These are phyloP conservation scores for Drosophila mettleri DNA, from an alignment of 2,888 invertebrate genomes.

Conservation along the genomic window DNA sequence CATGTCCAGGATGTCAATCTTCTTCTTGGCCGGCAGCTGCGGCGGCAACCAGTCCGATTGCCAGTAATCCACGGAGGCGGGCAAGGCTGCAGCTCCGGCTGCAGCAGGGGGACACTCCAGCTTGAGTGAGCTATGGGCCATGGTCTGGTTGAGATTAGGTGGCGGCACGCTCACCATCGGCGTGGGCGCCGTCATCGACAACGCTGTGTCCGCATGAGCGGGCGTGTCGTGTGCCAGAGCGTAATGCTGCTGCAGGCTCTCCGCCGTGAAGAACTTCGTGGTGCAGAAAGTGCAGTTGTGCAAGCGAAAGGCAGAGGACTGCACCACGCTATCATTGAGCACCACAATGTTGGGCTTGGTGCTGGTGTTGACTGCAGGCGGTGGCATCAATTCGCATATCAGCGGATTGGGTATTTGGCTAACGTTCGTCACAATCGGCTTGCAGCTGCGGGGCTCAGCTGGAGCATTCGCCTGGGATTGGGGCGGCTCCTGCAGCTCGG, in stretches of 20 bases:
- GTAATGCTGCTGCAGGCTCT: conserved; percentile 79
- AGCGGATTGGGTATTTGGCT: conserved; percentile 74
- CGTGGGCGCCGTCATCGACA: conserved; percentile 68
- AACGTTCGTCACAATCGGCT: conserved; percentile 82
- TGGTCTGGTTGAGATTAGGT: conserved; percentile 34
- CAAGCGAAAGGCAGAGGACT: conserved; percentile 81
- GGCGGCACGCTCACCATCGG: conserved; percentile 81
- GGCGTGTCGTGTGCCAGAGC: conserved; percentile 46
- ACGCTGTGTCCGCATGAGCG: conserved; percentile 40
- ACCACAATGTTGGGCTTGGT: conserved; percentile 84
- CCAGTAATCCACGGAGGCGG: conserved; percentile 52
- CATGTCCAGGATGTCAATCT: conserved; percentile 75
- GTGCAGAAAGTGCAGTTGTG: conserved; percentile 81
- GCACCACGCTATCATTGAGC: conserved; percentile 84
- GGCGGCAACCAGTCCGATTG: conserved; percentile 60
- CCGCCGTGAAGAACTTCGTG: conserved; percentile 81
- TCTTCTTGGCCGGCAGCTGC: conserved; percentile 53
- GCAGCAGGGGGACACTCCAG: conserved; percentile 38
- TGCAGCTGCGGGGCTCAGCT: conserved; percentile 63
- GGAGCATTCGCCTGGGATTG: neutral
- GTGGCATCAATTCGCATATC: conserved; percentile 59
- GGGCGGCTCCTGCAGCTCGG: conserved; percentile 13
- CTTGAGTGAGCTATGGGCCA: conserved; percentile 46
- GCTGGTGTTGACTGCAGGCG: conserved; percentile 18
- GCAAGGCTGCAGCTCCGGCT: conserved; percentile 6